A percentile compares a stretch with the other conserved stretches of the same genome.
These are phyloP conservation scores for Apotomis capreana DNA, from an alignment of 2,888 invertebrate genomes.

Conservation along the genomic window DNA sequence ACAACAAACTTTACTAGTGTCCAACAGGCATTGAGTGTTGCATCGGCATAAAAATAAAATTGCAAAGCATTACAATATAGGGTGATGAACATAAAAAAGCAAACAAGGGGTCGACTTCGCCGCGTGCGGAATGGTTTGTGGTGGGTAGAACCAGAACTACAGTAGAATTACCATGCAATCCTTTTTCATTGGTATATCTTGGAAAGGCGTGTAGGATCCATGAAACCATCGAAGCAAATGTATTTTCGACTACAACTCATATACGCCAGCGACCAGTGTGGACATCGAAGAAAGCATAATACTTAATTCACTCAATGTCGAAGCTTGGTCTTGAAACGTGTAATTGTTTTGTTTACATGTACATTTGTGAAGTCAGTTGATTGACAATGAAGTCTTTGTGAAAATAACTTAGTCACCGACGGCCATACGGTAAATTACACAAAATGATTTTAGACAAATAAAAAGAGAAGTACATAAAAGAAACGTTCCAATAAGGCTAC, in stretches of 20 bases:
- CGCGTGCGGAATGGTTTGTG: constrained; percentile 66
- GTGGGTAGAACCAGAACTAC: constrained; percentile 46
- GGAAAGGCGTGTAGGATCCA: constrained; percentile 3
- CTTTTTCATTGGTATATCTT: background rate
- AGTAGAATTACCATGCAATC: constrained; percentile 38
- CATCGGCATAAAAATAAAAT: constrained; percentile 27
- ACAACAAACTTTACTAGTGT: background rate
- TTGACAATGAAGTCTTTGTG: constrained; percentile 58
- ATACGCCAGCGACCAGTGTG: background rate
- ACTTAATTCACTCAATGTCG: constrained; percentile 30
- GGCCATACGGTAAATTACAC: background rate
- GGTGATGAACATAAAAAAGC: constrained; percentile 57
- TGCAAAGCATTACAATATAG: constrained; percentile 50
- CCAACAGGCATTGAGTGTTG: constrained; percentile 20
- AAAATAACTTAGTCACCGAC: background rate
- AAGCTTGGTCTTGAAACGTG: constrained; percentile 57
- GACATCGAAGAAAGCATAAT: background rate
- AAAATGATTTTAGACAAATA: background rate
- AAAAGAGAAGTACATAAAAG: background rate
- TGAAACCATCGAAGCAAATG: background rate
- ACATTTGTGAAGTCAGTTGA: constrained; percentile 51
- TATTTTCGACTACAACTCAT: background rate
- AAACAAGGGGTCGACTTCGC: constrained; percentile 81
- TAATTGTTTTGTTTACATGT: constrained; percentile 57
- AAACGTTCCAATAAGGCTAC: background rate